Evolutionary conservation across 2,113 vertebrate genomes (phyloP).

Genomic region (Delphinapterus leucas): DNA sequence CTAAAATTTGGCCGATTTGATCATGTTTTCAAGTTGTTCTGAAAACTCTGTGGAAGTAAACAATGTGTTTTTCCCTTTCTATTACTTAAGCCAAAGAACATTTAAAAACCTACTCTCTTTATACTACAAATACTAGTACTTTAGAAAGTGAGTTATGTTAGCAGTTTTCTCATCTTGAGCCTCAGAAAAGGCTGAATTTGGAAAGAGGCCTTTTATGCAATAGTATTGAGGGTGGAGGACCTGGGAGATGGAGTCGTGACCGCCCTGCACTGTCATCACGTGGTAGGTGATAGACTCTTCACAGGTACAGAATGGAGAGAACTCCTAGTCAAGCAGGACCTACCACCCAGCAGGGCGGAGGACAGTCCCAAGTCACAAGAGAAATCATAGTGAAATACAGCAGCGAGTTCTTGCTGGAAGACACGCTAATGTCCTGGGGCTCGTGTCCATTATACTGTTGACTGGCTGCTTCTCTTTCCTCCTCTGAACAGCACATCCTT

Average conservation of each 20-base stretch:
- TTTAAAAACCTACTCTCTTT: neutral
- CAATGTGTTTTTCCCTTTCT: neutral
- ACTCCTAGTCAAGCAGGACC: neutral
- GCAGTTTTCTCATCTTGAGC: neutral
- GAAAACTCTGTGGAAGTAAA: neutral
- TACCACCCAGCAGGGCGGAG: neutral
- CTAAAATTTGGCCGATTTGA: constrained; percentile 9
- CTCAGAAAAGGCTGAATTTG: neutral
- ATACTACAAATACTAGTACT: neutral
- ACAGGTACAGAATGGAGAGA: neutral
- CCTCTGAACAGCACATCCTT: neutral
- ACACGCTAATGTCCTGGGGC: neutral
- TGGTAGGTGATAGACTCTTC: neutral
- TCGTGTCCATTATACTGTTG: neutral
- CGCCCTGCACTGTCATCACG: neutral
- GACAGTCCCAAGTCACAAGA: neutral
- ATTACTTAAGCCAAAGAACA: neutral
- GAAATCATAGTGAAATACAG: neutral
- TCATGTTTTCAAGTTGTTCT: constrained; percentile 16
- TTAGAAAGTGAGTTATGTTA: neutral
- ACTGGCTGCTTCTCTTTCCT: neutral
- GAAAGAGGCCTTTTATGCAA: neutral
- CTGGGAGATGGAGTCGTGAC: neutral
- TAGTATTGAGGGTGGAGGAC: neutral
- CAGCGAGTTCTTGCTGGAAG: neutral